Evolutionary conservation across 2,888 invertebrate genomes (phyloP), one percentile per base, ranked within the genome.

Genomic region (Agrotis exclamationis): DNA sequence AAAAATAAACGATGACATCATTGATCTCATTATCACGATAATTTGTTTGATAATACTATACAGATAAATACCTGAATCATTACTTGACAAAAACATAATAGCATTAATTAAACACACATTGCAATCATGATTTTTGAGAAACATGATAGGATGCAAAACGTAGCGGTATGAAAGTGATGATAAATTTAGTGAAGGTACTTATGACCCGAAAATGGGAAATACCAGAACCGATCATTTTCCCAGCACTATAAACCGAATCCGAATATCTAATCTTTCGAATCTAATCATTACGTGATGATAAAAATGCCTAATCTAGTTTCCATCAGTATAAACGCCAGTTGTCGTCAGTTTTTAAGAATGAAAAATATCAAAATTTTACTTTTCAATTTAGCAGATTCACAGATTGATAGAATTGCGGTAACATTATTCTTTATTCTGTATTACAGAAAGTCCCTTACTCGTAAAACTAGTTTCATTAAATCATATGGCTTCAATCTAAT

Each of bases 241-340:
- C 20, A 50, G 59, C 47, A 48, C 50, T 67, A 68, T 57, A 50
- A 57, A 54, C n/a, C n/a, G 5, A n/a, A 63, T 58, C 16, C 11
- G 13, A 68, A 80, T 50, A 71, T 77, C 78, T 77, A 56, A 74
- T 71, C 74, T 47, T n/a, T 56, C 54, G 1, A 47, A 60, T 70
- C 70, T 65, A 81, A 78, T 81, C 70, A 33, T 54, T 47, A 50
- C 50, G 50, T 50, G 33, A 28, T 65, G 50, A 59, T 56, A 56
- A 65, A 56, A 48, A n/a, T 48, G 11, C 22, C 20, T 57, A 39
- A 64, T 63, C 48, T 54, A 45, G n/a, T 51, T 39, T 20, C 4
- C 20, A 33, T 33, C 3, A 18, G 45, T 47, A 18, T 18, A 56
- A 20, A 39, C 47, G 48, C 18, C 20, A 50, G 9, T 24, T 33